phyloP scores from a whole-genome alignment of 2,888 invertebrate species.

The Eurytoma adleriae region DNA sequence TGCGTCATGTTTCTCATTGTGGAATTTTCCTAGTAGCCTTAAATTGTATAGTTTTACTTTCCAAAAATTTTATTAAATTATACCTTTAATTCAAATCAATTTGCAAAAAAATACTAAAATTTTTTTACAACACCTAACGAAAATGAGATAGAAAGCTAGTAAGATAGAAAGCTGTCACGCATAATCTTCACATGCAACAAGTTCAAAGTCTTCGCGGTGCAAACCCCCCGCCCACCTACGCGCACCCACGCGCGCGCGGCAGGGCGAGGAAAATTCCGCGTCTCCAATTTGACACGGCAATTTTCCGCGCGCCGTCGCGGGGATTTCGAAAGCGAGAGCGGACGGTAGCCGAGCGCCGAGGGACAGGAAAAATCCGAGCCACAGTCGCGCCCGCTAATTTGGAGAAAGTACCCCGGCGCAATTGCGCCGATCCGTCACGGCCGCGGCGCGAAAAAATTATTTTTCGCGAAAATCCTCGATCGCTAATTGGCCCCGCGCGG shows the following conservation, averaged over 20 bases:
- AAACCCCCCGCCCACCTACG: not conserved
- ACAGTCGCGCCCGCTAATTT: slow-evolving; percentile 29
- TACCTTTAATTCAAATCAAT: too few relatives aligned
- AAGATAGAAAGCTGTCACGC: not conserved
- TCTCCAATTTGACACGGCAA: slow-evolving; percentile 23
- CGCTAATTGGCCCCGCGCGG: too few relatives aligned
- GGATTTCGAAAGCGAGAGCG: slow-evolving; percentile 47
- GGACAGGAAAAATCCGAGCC: slow-evolving; percentile 2
- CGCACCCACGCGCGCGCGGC: not conserved
- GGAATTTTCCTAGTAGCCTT: too few relatives aligned
- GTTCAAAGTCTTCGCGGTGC: not conserved
- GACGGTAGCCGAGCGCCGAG: not conserved
- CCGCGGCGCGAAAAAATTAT: too few relatives aligned
- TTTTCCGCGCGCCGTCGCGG: slow-evolving; percentile 26
- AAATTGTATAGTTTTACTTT: too few relatives aligned
- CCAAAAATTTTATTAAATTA: too few relatives aligned
- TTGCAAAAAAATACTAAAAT: too few relatives aligned
- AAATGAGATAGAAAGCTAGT: too few relatives aligned
- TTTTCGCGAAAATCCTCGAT: too few relatives aligned
- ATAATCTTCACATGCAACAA: not conserved
- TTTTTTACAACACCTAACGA: too few relatives aligned
- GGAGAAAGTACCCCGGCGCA: slow-evolving; percentile 27
- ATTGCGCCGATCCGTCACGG: not conserved
- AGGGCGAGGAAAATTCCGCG: slow-evolving; percentile 14
- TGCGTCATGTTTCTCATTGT: too few relatives aligned